These are phyloP conservation scores for Lytechinus pictus DNA, from an alignment of 35 echinoderm and acorn worm species.

Conservation along the genomic window DNA sequence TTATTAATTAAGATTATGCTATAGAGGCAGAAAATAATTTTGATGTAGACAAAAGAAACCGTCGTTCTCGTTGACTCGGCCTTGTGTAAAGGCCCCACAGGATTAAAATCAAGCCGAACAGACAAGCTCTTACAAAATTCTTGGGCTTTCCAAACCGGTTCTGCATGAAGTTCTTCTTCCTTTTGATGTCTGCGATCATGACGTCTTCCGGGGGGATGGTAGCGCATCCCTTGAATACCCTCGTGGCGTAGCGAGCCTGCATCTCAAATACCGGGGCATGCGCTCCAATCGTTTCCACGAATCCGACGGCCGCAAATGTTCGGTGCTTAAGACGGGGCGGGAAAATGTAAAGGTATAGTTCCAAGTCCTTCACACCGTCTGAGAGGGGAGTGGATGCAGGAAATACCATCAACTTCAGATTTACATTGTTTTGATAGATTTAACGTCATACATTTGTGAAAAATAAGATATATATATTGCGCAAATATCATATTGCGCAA, in stretches of 20 bases:
- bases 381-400: neutral
- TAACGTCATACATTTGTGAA: no score
- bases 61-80: no score
- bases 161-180: constrained; percentile 26
- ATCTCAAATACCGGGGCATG: constrained; percentile 79
- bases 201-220: constrained; percentile 54
- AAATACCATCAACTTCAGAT: neutral
- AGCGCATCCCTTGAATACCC: constrained; percentile 68
- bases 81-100: no score
- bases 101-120: no score
- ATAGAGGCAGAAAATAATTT: no score
- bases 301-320: constrained; percentile 77
- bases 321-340: constrained; percentile 65
- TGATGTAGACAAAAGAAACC: no score
- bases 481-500: no score
- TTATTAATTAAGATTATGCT: no score
- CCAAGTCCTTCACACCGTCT: constrained; percentile 73
- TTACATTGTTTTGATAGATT: no score
- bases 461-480: no score
- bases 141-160: constrained; percentile 71
- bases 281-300: constrained; percentile 65
- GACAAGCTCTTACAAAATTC: constrained; percentile 61
- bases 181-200: constrained; percentile 64
- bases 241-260: constrained; percentile 76
- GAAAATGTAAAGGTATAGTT: constrained; percentile 85